A percentile compares a stretch with the other conserved stretches of the same genome.
Conservation (phyloP, 2,888 invertebrate genomes). For the Drosophila paramelanica region DNA sequence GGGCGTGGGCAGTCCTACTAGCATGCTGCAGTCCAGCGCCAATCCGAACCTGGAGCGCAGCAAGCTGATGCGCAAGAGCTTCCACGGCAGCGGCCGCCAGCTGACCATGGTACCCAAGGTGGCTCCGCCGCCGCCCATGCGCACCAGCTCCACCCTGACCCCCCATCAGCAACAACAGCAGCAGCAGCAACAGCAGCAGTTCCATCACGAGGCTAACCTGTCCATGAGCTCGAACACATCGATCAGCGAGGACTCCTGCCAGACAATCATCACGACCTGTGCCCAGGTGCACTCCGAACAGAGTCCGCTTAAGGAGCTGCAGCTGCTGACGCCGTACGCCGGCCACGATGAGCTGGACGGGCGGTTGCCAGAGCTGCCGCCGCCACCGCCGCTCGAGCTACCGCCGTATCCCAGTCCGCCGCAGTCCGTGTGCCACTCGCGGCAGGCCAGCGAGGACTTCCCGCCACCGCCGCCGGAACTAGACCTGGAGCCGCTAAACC, state of each 20-base stretch:
- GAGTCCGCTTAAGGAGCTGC: constrained; percentile 86
- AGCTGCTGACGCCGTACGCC: constrained; percentile 84
- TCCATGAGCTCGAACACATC: constrained; percentile 85
- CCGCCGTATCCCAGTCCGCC: constrained; percentile 94
- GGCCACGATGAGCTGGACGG: constrained; percentile 89
- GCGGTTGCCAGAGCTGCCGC: constrained; percentile 41
- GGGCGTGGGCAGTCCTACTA: no score
- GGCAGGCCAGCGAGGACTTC: constrained; percentile 95
- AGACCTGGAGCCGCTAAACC: constrained; percentile 88
- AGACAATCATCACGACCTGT: constrained; percentile 90
- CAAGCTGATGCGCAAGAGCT: constrained; percentile 94
- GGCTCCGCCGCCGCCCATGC: constrained; percentile 93
- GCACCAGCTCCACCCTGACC: constrained; percentile 93
- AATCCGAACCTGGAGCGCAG: constrained; percentile 94
- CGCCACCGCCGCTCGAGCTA: constrained; percentile 86
- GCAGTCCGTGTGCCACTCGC: constrained; percentile 91
- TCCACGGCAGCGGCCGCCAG: constrained; percentile 93
- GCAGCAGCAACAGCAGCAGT: constrained; percentile 84
- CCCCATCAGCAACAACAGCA: constrained; percentile 83
- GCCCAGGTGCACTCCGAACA: constrained; percentile 95
- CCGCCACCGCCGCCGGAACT: constrained; percentile 92
- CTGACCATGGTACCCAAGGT: constrained; percentile 93
- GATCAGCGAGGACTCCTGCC: constrained; percentile 86
- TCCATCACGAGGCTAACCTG: constrained; percentile 84
- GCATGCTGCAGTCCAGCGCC: constrained; percentile 79